Evolutionary conservation across 1,140 invertebrate genomes (phyloP).

Genomic region (Calephelis virginiensis): DNA sequence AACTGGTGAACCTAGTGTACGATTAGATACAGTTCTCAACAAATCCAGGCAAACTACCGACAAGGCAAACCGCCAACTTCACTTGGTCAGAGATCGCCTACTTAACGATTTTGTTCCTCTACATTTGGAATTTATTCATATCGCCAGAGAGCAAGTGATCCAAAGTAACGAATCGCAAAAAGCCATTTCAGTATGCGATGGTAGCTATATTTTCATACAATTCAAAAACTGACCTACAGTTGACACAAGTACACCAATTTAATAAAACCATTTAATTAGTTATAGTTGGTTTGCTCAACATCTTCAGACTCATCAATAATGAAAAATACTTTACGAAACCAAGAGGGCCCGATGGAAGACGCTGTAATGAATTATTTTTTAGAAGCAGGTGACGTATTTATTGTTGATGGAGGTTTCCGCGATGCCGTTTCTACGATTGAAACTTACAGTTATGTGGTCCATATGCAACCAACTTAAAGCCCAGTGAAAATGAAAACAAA

Average conservation of each 20-base stretch:
- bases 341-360: not conserved
- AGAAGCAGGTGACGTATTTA: slow-evolving; percentile 4
- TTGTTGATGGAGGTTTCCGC: slow-evolving; percentile 12
- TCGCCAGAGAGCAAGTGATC: not conserved
- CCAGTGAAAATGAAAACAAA: no score
- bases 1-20: slow-evolving; percentile 7
- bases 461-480: slow-evolving; percentile 16
- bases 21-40: not conserved
- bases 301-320: not conserved
- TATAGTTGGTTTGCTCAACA: slow-evolving; percentile 9
- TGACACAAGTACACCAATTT: slow-evolving; percentile 1
- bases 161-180: not conserved
- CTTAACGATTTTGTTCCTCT: slow-evolving; percentile 5
- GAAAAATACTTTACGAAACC: not conserved
- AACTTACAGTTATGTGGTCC: slow-evolving; percentile 6
- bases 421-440: slow-evolving; percentile 17
- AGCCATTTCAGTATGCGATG: slow-evolving; percentile 3
- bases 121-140: slow-evolving; percentile 5
- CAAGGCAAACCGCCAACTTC: not conserved
- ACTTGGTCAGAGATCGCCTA: not conserved
- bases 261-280: slow-evolving; percentile 7
- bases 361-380: not conserved
- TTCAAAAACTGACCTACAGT: slow-evolving; percentile 4
- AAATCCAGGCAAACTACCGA: not conserved
- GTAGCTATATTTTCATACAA: not conserved